Base-by-base conservation (phyloP, 2,797 vertebrate species). In the Menidia menidia region DNA sequence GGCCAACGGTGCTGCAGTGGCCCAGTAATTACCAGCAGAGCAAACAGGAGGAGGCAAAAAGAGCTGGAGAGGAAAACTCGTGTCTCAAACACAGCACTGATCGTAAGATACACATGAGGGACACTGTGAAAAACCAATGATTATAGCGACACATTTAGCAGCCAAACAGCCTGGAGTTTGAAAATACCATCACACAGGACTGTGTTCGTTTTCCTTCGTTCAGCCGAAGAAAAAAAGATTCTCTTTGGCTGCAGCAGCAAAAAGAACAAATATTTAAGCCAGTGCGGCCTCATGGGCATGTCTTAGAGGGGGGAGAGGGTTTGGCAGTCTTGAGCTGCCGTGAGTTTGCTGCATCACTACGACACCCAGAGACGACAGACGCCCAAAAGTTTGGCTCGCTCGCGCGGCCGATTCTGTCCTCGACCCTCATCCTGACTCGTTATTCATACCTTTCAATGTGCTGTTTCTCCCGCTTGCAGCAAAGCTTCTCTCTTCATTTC, bases 1-100 rank as follows among this genome's bases (percentile, higher is more conserved):
- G 80, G 68, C 64, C 77, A 75, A 25, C 54, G 56, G 60, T 84
- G 82, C 79, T 14, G 82, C 86, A 90, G 86, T 88, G 86, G 60
- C 82, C 88, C 78, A 57, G 70, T 83, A 83, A 86, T 68, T 15
- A 82, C 41, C 71, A 43, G 65, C 54, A 66, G 63, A 54, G 62
- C 44, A 32, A 51, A 76, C 15, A 59, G 68, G 67, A 55, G 54
- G 64, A 53, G 19, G 61, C 71, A 55, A 56, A 54, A 33, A 43
- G 50, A 67, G 44, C 35, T 56, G 33, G 3, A 48, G 30, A 53
- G 50, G 44, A n/a, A n/a, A n/a, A n/a, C n/a, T n/a, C n/a, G n/a
- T 43, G 9, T 16, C 42, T 60, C 45, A 19, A 19, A 62, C 45
- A 6, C 18, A 32, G 53, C 58, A 33, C 19, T 13, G 39, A 74